Evolutionary conservation across 2,113 vertebrate species (phyloP).

Genomic region (Cephalophus harveyi): DNA sequence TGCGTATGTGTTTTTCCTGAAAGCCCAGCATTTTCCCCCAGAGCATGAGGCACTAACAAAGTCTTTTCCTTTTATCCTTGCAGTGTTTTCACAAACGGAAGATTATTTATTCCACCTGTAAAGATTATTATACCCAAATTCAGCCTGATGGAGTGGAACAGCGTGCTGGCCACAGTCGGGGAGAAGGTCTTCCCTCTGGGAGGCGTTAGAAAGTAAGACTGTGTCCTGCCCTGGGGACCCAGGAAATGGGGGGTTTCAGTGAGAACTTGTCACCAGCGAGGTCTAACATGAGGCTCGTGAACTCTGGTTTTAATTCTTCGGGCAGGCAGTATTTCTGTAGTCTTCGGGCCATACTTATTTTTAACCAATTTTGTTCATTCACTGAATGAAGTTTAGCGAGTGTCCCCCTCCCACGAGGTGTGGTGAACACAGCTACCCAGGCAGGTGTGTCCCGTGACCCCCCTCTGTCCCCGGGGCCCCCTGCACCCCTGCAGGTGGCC

Average conservation of each 20-base stretch:
- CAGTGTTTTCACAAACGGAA: conserved; percentile 84
- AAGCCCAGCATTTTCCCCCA: background rate
- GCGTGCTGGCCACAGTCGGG: conserved; percentile 78
- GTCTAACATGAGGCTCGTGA: accelerated
- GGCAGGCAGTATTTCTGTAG: background rate
- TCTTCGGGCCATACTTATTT: background rate
- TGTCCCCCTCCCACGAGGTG: no score
- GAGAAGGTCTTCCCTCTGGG: conserved; percentile 80
- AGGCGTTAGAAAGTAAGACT: conserved; percentile 79
- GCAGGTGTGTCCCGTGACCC: background rate
- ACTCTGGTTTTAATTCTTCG: background rate
- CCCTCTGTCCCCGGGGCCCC: background rate
- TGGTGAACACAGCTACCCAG: accelerated
- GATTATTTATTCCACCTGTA: conserved; percentile 75
- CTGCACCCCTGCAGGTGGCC: accelerated
- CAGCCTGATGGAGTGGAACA: conserved; percentile 79
- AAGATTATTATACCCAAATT: conserved; percentile 81
- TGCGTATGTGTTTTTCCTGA: background rate
- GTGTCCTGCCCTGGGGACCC: accelerated
- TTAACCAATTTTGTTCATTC: background rate
- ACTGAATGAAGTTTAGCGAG: background rate
- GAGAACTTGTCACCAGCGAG: background rate
- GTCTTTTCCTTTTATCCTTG: conserved; percentile 16
- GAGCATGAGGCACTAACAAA: background rate
- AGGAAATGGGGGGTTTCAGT: accelerated